Percentiles rank a stretch among this genome's conserved stretches.
Conservation (phyloP, 2,797 vertebrate genomes). For the Halcyon leucocephala region DNA sequence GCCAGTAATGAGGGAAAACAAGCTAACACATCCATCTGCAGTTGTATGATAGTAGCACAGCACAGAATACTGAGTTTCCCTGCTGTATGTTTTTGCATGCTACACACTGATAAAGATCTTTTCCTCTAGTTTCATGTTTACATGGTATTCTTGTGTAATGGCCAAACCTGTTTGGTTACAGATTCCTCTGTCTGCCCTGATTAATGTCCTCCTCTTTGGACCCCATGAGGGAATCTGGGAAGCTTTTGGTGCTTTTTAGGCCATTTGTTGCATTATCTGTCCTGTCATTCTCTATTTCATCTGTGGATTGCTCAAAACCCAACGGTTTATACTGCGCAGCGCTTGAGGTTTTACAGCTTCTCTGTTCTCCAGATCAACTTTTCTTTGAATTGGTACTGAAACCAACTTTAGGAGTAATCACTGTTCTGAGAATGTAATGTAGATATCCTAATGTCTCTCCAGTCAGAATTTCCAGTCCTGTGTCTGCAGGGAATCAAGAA, state of each 20-base stretch:
- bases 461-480: neutral
- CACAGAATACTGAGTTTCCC: neutral
- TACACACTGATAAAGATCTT: slow-evolving; percentile 61
- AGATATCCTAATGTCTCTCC: neutral
- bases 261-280: slow-evolving; percentile 42
- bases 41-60: neutral
- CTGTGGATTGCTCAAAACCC: neutral
- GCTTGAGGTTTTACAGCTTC: neutral
- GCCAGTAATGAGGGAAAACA: neutral
- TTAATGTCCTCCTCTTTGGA: slow-evolving; percentile 17
- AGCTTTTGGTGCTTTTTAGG: slow-evolving; percentile 34
- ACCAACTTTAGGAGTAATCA: neutral
- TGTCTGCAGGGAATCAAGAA: neutral
- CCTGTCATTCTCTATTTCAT: slow-evolving; percentile 47
- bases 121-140: slow-evolving; percentile 49
- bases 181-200: slow-evolving; percentile 50
- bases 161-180: slow-evolving; percentile 55
- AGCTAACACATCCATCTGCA: slow-evolving; percentile 5
- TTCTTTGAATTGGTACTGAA: neutral
- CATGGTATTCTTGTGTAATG: slow-evolving; percentile 48
- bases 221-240: slow-evolving; percentile 26
- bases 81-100: neutral
- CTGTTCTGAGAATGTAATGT: neutral
- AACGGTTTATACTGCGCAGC: neutral
- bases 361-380: neutral